phyloP scores from a whole-genome alignment of 2,797 vertebrate genomes.

The Chaenodraco wilsoni region DNA sequence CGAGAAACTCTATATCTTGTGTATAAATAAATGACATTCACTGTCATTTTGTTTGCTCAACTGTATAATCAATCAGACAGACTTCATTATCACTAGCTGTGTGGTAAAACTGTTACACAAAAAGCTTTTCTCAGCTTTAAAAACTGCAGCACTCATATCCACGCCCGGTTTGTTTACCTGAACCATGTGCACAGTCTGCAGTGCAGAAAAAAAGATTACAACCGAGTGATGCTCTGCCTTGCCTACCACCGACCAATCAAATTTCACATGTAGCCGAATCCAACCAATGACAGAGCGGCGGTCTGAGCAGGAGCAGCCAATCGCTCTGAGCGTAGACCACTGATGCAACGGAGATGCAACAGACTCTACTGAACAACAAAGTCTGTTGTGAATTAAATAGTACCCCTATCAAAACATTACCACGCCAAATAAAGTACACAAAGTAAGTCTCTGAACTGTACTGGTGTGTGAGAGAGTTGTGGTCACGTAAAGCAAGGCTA shows the following conservation, averaged over 20 bases:
- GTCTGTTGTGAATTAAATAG: slow-evolving; percentile 77
- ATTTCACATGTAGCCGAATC: slow-evolving; percentile 41
- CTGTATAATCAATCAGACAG: background rate
- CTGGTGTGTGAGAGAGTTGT: background rate
- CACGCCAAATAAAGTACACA: background rate
- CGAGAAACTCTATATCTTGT: background rate
- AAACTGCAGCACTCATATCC: slow-evolving; percentile 42
- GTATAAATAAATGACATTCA: background rate
- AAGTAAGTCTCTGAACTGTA: background rate
- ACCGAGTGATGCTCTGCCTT: slow-evolving; percentile 64
- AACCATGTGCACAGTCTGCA: slow-evolving; percentile 82
- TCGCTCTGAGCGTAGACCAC: slow-evolving; percentile 66
- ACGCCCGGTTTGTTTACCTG: slow-evolving; percentile 84
- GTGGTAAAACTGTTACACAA: slow-evolving; percentile 17
- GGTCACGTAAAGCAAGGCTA: background rate
- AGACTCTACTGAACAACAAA: slow-evolving; percentile 76
- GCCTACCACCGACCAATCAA: slow-evolving; percentile 78
- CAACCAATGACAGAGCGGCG: slow-evolving; percentile 74
- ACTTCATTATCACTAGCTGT: background rate
- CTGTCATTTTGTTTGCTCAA: background rate
- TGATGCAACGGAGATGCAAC: slow-evolving; percentile 89
- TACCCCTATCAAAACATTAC: slow-evolving; percentile 62
- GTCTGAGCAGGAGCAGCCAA: slow-evolving; percentile 71
- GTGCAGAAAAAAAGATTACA: slow-evolving; percentile 61
- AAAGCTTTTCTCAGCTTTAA: slow-evolving; percentile 12